Evolutionary conservation across 2,888 invertebrate species (phyloP), one percentile per base, ranked within the genome.

Genomic region (Amphipyra tragopoginis): DNA sequence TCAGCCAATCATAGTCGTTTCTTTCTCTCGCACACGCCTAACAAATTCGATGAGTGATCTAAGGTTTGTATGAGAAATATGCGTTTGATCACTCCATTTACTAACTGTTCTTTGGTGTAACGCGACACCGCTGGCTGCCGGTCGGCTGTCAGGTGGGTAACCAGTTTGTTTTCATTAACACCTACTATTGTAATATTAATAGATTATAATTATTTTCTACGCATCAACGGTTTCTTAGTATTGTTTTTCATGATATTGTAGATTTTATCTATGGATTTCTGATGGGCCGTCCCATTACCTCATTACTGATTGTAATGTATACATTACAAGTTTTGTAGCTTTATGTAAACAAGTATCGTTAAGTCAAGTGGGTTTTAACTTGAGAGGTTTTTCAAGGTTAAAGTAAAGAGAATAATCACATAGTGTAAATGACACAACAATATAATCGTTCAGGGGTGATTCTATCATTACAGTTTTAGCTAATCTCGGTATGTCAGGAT

Each of bases 91-190:
- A 53, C 33, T 71, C 50, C 57, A 63, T 44, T 47, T 15, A 9
- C 8, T 57, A 13, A 0, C 14, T 69, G 10, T 21, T 65, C 54
- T 14, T 26, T 50, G 51, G 51, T 49, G 76, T 65, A 75, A 77
- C 29, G n/a, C 21, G 72, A 77, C 44, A 72, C 77, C 48, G 11
- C 55, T 43, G 54, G 60, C 52, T 61, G 57, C 69, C 57, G 44
- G 33, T 13, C 1, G 33, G 15, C 43, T 48, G 44, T 61, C 69
- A 71, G 71, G 71, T 73, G 74, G 29, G 40, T 52, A 54, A 73
- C 63, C 74, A 48, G 74, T 63, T 70, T 68, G 63, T 62, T 71
- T 63, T 51, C 47, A 68, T 40, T 51, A 54, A 45, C 42, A 56
- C 14, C 44, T 7, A 40, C 52, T 40, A 51, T 51, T 57, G 45